A percentile compares a stretch with the other conserved stretches of the same genome.
phyloP scores from a whole-genome alignment of 2,113 vertebrate species.

The Nyctibius bracteatus region DNA sequence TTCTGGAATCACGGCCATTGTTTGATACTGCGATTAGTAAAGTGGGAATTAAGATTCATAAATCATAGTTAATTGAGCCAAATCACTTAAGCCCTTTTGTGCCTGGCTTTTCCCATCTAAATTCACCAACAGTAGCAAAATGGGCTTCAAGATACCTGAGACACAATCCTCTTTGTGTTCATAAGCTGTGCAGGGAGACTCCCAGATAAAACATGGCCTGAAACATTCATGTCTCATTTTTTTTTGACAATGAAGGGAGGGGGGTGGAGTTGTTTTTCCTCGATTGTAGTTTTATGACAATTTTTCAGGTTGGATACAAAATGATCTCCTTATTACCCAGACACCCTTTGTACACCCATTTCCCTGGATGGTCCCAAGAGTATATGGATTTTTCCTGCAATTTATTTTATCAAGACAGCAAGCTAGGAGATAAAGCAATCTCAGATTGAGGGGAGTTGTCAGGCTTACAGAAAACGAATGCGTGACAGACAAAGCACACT shows the following conservation, averaged over 20 bases:
- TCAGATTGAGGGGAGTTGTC: background rate
- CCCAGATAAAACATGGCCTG: background rate
- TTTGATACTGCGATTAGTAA: background rate
- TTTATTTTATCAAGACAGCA: background rate
- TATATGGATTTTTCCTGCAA: background rate
- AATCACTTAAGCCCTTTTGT: constrained; percentile 4
- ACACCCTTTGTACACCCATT: background rate
- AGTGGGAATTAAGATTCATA: constrained; percentile 29
- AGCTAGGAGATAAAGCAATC: background rate
- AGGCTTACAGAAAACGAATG: background rate
- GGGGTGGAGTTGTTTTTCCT: background rate
- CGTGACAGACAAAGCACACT: background rate
- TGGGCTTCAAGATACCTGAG: background rate
- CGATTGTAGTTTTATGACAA: background rate
- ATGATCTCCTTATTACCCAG: background rate
- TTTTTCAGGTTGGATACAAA: background rate
- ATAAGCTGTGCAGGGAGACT: background rate
- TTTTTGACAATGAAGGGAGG: background rate
- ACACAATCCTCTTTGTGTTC: background rate
- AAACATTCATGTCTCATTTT: background rate
- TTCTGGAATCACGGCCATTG: constrained; percentile 22
- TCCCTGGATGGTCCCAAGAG: background rate
- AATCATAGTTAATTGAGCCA: background rate
- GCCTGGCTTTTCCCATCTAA: background rate
- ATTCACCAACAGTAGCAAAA: background rate